Percentiles rank a stretch among this genome's conserved stretches.
Evolutionary conservation across 2,113 vertebrate genomes (phyloP).

Genomic region (Fregetta grallaria): DNA sequence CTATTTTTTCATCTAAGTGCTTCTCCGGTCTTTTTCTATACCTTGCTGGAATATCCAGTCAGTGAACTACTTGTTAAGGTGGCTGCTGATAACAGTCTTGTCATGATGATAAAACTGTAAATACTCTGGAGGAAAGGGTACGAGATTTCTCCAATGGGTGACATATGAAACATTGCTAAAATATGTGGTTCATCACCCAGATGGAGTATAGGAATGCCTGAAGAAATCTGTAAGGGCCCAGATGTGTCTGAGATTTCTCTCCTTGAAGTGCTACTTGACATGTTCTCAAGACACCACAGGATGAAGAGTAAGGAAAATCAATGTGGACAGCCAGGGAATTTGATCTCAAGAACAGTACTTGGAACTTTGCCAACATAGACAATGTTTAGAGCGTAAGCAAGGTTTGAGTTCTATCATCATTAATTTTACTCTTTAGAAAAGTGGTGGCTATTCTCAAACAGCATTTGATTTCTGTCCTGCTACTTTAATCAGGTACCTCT

Average conservation of each 20-base stretch:
- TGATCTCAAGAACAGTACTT: neutral
- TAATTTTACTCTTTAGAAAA: neutral
- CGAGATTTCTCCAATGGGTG: neutral
- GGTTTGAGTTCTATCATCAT: neutral
- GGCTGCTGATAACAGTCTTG: neutral
- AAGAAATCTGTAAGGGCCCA: neutral
- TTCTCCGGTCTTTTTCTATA: neutral
- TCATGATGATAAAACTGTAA: neutral
- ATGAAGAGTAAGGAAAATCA: neutral
- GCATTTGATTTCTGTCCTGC: neutral
- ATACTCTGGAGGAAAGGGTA: neutral
- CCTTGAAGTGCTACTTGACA: neutral
- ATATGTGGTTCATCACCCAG: neutral
- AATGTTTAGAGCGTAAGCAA: neutral
- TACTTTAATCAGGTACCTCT: neutral
- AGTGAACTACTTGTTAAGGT: neutral
- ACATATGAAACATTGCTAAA: neutral
- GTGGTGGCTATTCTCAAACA: neutral
- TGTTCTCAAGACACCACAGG: neutral
- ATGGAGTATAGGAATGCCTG: neutral
- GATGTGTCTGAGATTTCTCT: neutral
- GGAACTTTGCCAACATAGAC: neutral
- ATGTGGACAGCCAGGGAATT: neutral
- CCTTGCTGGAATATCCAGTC: neutral
- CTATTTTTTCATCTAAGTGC: neutral